These are phyloP conservation scores for Gasterosteus aculeatus DNA, from an alignment of 2,113 vertebrate species.

Conservation along the genomic window DNA sequence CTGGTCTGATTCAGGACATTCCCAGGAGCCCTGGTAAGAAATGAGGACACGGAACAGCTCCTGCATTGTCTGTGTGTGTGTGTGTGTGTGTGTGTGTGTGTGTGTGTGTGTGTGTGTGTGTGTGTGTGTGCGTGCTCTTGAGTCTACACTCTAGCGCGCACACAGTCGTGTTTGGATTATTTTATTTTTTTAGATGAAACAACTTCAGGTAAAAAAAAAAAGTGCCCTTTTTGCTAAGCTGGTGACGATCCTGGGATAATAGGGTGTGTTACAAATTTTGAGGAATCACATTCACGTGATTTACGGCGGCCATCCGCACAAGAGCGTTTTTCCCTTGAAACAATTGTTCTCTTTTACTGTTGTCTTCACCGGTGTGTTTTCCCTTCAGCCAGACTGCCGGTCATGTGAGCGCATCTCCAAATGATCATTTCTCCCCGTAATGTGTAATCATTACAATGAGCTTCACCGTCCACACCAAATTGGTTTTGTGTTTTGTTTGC, in stretches of 20 bases:
- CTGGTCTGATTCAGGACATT: conserved; percentile 69
- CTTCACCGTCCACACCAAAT: conserved; percentile 44
- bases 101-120: background rate
- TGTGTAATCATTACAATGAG: conserved; percentile 56
- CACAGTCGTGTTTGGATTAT: background rate
- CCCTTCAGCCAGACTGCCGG: conserved; percentile 19
- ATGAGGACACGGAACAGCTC: conserved; percentile 48
- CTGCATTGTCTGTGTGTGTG: conserved; percentile 41
- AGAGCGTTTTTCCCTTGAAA: conserved; percentile 21
- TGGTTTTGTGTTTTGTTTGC: conserved; percentile 72
- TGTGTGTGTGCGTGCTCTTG: conserved; percentile 12
- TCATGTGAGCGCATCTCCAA: conserved; percentile 45
- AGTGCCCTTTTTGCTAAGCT: conserved; percentile 13
- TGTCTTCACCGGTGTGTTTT: conserved; percentile 26
- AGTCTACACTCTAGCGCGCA: conserved; percentile 1
- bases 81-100: conserved; percentile 17
- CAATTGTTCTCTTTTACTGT: conserved; percentile 47
- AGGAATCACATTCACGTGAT: conserved; percentile 51
- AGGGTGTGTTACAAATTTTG: conserved; percentile 49
- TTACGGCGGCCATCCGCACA: conserved; percentile 16
- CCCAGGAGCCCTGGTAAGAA: conserved; percentile 66
- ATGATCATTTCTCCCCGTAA: conserved; percentile 55
- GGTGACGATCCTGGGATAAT: conserved; percentile 29
- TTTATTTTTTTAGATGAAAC: background rate
- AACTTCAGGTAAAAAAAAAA: background rate